Conservation (phyloP, 1,140 invertebrate species). For the Melitaea cinxia region DNA sequence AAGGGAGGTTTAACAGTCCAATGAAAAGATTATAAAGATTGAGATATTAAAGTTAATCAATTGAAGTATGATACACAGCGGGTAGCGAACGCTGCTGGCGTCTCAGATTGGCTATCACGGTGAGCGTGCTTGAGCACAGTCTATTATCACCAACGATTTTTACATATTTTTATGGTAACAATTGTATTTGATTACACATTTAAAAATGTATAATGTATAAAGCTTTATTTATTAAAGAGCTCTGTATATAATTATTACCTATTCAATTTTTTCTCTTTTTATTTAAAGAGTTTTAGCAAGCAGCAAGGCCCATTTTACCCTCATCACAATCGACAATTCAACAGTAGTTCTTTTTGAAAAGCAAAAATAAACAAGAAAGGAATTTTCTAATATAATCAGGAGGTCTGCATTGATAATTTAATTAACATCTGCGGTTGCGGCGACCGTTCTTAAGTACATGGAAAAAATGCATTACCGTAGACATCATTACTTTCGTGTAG, state of each 20-base stretch:
- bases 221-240: not conserved
- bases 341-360: not conserved
- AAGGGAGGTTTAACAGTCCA: not conserved
- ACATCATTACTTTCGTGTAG: conserved; percentile 72
- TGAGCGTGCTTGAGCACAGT: conserved; percentile 64
- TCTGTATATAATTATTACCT: too few species aligned
- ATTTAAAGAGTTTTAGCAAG: too few species aligned
- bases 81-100: conserved; percentile 61
- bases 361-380: not conserved
- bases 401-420: conserved; percentile 75
- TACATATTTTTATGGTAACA: conserved; percentile 53
- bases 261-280: too few species aligned
- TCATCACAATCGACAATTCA: too few species aligned
- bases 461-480: conserved; percentile 72
- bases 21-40: not conserved
- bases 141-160: conserved; percentile 64
- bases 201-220: conserved; percentile 37
- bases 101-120: conserved; percentile 44
- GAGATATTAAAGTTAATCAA: conserved; percentile 34
- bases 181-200: conserved; percentile 59
- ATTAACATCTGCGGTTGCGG: conserved; percentile 67
- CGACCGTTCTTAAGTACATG: conserved; percentile 69
- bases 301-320: too few species aligned
- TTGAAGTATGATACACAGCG: conserved; percentile 56
- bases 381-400: conserved; percentile 65